phyloP scores from a whole-genome alignment of 2,888 invertebrate species.

The Drosophila acutilabella region DNA sequence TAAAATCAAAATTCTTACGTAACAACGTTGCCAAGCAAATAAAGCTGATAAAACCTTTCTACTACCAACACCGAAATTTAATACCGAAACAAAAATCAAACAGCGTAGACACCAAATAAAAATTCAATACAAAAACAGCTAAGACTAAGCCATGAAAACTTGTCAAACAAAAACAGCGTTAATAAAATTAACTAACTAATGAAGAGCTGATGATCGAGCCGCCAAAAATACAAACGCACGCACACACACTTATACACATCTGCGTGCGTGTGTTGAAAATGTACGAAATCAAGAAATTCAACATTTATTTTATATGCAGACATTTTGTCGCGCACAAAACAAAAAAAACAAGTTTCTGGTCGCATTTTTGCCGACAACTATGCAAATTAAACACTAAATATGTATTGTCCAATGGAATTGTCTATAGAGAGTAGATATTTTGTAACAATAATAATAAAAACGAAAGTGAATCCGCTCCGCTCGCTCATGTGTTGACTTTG shows the following conservation, averaged over 20 bases:
- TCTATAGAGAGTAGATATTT: slow-evolving; percentile 60
- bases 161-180: slow-evolving; percentile 53
- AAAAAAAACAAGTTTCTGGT: slow-evolving; percentile 69
- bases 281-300: slow-evolving; percentile 56
- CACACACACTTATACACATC: too few relatives aligned
- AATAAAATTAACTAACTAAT: slow-evolving; percentile 78
- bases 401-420: slow-evolving; percentile 41
- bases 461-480: slow-evolving; percentile 59
- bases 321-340: slow-evolving; percentile 62
- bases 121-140: slow-evolving; percentile 22
- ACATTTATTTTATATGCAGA: slow-evolving; percentile 70
- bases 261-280: slow-evolving; percentile 16
- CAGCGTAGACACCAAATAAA: slow-evolving; percentile 35
- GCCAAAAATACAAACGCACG: slow-evolving; percentile 2
- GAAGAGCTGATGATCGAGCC: slow-evolving; percentile 67
- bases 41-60: slow-evolving; percentile 52
- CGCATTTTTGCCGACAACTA: slow-evolving; percentile 67
- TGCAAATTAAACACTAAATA: slow-evolving; percentile 71
- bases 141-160: slow-evolving; percentile 31
- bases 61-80: slow-evolving; percentile 27
- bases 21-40: slow-evolving; percentile 28
- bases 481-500: slow-evolving; percentile 50
- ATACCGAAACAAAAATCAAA: slow-evolving; percentile 49
- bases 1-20: slow-evolving; percentile 58
- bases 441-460: slow-evolving; percentile 69